These are phyloP conservation scores for Laspeyria flexula DNA, from an alignment of 2,888 invertebrate genomes.

Conservation along the genomic window DNA sequence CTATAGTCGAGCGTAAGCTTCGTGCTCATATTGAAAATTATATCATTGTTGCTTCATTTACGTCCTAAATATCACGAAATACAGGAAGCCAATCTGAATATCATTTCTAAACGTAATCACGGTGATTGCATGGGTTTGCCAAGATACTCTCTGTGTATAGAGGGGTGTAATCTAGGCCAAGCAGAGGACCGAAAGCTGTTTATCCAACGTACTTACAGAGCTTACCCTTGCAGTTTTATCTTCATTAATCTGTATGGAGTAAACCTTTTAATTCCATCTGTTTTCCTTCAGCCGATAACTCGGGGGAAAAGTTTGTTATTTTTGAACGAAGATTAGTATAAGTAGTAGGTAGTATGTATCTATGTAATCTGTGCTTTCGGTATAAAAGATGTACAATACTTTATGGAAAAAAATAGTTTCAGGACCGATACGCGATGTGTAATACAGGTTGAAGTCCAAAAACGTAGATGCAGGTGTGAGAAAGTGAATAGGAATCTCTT, in stretches of 20 bases:
- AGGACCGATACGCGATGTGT: too few species aligned
- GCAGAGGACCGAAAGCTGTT: constrained; percentile 34
- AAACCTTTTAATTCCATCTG: constrained; percentile 25
- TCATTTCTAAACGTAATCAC: constrained; percentile 18
- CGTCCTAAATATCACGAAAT: too few species aligned
- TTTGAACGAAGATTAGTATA: not conserved
- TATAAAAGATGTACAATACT: too few species aligned
- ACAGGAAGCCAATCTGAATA: not conserved
- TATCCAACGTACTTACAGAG: constrained; percentile 40
- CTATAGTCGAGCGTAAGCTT: too few species aligned
- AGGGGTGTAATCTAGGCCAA: constrained; percentile 33
- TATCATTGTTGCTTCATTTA: too few species aligned
- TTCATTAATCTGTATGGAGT: constrained; percentile 31
- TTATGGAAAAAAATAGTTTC: too few species aligned
- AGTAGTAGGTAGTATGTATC: too few species aligned
- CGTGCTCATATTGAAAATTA: too few species aligned
- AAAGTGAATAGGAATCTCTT: too few species aligned
- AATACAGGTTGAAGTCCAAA: too few species aligned
- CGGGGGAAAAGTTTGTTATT: not conserved
- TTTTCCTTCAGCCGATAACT: constrained; percentile 6
- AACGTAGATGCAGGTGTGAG: too few species aligned
- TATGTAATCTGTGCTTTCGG: too few species aligned
- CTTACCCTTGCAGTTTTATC: constrained; percentile 38
- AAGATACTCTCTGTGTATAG: constrained; percentile 17
- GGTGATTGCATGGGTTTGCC: constrained; percentile 25